Evolutionary conservation across 1,140 invertebrate genomes (phyloP).

Genomic region (Polypedilum vanderplanki): DNA sequence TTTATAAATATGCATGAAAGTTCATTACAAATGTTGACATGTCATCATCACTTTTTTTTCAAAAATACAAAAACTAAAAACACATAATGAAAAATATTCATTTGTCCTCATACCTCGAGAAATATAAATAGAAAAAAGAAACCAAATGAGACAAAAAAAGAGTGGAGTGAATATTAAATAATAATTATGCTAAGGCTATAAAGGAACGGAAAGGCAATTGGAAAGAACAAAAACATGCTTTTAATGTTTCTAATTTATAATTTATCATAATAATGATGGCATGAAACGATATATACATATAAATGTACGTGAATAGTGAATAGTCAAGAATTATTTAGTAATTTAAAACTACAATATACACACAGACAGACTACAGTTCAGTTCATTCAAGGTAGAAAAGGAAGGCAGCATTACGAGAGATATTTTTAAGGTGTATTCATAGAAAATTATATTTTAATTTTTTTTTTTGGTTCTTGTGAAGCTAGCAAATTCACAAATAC

Average conservation of each 20-base stretch:
- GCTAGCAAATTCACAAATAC: neutral
- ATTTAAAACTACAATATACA: neutral
- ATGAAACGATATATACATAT: neutral
- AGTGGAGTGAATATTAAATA: too few relatives aligned
- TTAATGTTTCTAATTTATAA: conserved; percentile 27
- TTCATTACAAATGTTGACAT: too few relatives aligned
- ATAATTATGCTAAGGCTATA: too few relatives aligned
- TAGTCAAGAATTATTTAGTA: conserved; percentile 28
- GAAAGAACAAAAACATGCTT: conserved; percentile 24
- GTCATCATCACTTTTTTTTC: too few relatives aligned
- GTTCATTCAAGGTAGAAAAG: too few relatives aligned
- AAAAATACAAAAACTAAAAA: too few relatives aligned
- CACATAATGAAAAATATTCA: too few relatives aligned
- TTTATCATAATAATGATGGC: conserved; percentile 13
- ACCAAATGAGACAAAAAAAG: too few relatives aligned
- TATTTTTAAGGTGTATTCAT: conserved; percentile 19
- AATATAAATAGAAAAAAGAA: too few relatives aligned
- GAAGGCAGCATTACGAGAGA: neutral
- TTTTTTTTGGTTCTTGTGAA: neutral
- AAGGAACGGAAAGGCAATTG: too few relatives aligned
- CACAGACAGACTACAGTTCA: neutral
- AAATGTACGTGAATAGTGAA: neutral
- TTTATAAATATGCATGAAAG: too few relatives aligned
- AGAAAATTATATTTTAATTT: neutral
- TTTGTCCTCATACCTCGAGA: too few relatives aligned